Conservation (phyloP, 2,888 invertebrate species). For the Horisme vitalbata region DNA sequence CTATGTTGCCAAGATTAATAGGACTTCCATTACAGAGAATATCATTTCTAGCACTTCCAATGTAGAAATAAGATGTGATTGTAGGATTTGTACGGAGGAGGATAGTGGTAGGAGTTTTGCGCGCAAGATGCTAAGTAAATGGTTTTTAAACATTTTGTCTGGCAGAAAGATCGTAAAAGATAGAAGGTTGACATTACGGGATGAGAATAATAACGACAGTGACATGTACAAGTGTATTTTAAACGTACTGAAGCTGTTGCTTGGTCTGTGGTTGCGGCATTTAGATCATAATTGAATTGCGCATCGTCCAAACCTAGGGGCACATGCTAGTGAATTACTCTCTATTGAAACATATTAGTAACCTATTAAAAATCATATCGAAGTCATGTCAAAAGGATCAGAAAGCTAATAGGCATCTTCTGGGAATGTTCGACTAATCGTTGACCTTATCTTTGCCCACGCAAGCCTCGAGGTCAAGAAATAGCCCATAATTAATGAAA, state of each 20-base stretch:
- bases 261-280: slow-evolving; percentile 77
- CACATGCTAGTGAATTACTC: slow-evolving; percentile 4
- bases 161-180: slow-evolving; percentile 41
- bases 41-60: slow-evolving; percentile 48
- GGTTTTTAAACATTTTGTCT: slow-evolving; percentile 58
- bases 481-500: no score
- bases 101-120: slow-evolving; percentile 41
- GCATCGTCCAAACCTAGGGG: background rate
- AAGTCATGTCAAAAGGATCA: no score
- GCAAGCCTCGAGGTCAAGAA: no score
- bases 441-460: no score
- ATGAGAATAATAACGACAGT: slow-evolving; percentile 66
- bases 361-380: background rate
- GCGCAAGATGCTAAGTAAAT: slow-evolving; percentile 53
- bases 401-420: no score
- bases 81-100: slow-evolving; percentile 67
- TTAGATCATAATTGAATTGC: slow-evolving; percentile 61
- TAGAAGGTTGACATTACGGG: slow-evolving; percentile 58
- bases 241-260: slow-evolving; percentile 67
- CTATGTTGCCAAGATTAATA: slow-evolving; percentile 51
- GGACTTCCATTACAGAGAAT: slow-evolving; percentile 35
- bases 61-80: slow-evolving; percentile 68
- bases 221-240: slow-evolving; percentile 71
- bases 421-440: no score
- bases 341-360: background rate